Conservation (phyloP, 2,113 vertebrate genomes). For the Pterocles burchelli region DNA sequence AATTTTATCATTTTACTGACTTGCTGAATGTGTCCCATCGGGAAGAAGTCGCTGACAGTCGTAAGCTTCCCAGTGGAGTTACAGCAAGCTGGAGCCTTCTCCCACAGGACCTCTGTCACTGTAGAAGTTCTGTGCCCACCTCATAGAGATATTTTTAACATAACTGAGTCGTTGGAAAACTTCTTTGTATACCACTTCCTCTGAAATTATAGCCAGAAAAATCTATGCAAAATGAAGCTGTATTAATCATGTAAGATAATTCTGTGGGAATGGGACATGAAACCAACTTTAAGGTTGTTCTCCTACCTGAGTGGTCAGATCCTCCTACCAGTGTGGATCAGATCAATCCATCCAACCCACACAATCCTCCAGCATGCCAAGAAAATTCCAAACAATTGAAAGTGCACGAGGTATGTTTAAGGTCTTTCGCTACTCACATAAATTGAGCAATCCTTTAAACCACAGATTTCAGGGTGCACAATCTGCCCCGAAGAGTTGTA, state of each 20-base stretch:
- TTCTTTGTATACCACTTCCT: not conserved
- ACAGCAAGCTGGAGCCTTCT: not conserved
- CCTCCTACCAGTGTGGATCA: not conserved
- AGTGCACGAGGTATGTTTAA: not conserved
- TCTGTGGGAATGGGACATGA: not conserved
- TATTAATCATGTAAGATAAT: not conserved
- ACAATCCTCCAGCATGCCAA: not conserved
- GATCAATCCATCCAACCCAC: not conserved
- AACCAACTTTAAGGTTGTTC: not conserved
- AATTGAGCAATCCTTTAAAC: conserved; percentile 1
- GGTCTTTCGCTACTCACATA: not conserved
- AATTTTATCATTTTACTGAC: not conserved
- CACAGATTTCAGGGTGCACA: not conserved
- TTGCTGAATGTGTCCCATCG: not conserved
- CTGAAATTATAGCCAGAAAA: not conserved
- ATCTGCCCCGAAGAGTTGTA: not conserved
- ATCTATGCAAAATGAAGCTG: not conserved
- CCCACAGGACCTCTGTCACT: not conserved
- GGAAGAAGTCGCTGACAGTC: not conserved
- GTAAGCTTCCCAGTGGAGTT: not conserved
- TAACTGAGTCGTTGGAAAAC: not conserved
- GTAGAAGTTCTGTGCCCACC: not conserved
- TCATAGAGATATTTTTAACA: not conserved
- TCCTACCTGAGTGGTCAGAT: not conserved
- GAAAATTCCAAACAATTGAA: not conserved